phyloP scores from a whole-genome alignment of 2,888 invertebrate species.

The Caenorhabditis wallacei region DNA sequence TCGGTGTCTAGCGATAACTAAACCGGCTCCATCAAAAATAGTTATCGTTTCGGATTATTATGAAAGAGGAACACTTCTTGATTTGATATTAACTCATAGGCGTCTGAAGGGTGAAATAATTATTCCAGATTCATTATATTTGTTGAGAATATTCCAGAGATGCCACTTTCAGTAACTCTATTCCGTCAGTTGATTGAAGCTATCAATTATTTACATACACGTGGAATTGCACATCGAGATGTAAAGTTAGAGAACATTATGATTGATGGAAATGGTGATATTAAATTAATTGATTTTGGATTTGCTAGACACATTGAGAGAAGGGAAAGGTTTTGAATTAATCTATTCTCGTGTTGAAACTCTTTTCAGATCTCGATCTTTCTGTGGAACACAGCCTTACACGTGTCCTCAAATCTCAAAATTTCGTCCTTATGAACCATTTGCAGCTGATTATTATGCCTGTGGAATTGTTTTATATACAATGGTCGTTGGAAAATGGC shows the following conservation, averaged over 20 bases:
- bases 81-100: slow-evolving; percentile 64
- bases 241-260: slow-evolving; percentile 76
- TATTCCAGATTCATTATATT: background rate
- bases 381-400: slow-evolving; percentile 78
- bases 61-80: slow-evolving; percentile 74
- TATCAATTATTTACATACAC: slow-evolving; percentile 74
- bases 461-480: slow-evolving; percentile 77
- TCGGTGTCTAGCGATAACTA: slow-evolving; percentile 68
- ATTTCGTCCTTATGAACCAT: slow-evolving; percentile 73
- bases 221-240: slow-evolving; percentile 67
- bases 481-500: slow-evolving; percentile 77
- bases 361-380: slow-evolving; percentile 67
- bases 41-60: slow-evolving; percentile 77
- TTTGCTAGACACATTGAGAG: slow-evolving; percentile 72
- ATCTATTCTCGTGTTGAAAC: no score
- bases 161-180: slow-evolving; percentile 71
- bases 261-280: slow-evolving; percentile 75
- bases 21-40: slow-evolving; percentile 67
- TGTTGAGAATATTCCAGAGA: slow-evolving; percentile 4
- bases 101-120: slow-evolving; percentile 43
- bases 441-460: slow-evolving; percentile 75
- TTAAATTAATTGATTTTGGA: slow-evolving; percentile 78
- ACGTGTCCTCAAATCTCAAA: slow-evolving; percentile 67
- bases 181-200: slow-evolving; percentile 80
- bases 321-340: slow-evolving; percentile 61